Percentiles rank a stretch among this genome's conserved stretches.
These are phyloP conservation scores for Ceramica pisi DNA, from an alignment of 2,888 invertebrate species.

Conservation along the genomic window DNA sequence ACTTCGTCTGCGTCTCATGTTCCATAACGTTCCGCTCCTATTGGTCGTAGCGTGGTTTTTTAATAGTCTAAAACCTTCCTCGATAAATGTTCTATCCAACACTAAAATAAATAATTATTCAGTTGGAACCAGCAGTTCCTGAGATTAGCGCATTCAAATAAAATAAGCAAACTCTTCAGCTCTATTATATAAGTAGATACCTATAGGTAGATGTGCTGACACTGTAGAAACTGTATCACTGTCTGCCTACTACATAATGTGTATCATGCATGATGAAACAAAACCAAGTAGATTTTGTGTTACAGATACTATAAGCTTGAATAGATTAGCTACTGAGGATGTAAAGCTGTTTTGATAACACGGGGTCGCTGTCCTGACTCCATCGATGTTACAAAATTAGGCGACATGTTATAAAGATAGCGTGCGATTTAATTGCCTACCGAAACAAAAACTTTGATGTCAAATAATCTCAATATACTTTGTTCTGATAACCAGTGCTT, in stretches of 20 bases:
- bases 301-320: conserved; percentile 55
- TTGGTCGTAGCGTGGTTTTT: no score
- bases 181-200: no score
- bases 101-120: no score
- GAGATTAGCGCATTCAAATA: no score
- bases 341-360: conserved; percentile 75
- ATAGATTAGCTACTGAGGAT: conserved; percentile 64
- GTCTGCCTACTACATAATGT: not conserved
- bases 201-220: conserved; percentile 18
- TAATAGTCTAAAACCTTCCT: no score
- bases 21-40: no score
- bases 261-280: conserved; percentile 46
- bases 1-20: no score
- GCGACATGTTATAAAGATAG: conserved; percentile 74
- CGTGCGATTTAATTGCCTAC: conserved; percentile 59
- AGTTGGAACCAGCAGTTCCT: no score
- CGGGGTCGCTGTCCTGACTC: conserved; percentile 79
- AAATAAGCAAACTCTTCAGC: no score
- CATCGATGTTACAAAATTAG: conserved; percentile 76
- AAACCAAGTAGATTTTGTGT: conserved; percentile 48
- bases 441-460: conserved; percentile 46
- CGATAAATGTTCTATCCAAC: no score
- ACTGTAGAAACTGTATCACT: conserved; percentile 3
- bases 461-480: conserved; percentile 14
- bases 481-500: not conserved